Conservation (phyloP, 2,888 invertebrate species). For the Archips xylosteana region DNA sequence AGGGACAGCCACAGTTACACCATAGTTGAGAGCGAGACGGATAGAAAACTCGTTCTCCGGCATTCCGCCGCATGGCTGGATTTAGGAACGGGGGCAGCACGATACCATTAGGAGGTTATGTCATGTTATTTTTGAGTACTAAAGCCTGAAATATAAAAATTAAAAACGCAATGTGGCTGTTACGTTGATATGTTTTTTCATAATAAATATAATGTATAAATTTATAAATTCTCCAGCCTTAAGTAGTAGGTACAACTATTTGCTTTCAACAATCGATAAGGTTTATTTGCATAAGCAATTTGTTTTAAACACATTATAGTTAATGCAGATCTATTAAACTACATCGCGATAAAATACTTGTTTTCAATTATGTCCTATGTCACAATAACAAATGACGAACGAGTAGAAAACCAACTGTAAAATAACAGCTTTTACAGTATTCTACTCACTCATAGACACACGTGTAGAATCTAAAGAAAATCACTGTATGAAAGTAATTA, state of each 20-base stretch:
- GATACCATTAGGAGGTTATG: constrained; percentile 83
- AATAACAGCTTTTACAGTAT: background rate
- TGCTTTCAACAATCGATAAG: background rate
- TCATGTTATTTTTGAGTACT: constrained; percentile 79
- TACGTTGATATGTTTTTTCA: background rate
- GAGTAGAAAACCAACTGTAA: background rate
- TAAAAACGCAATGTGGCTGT: background rate
- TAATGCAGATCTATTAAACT: constrained; percentile 11
- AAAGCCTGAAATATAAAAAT: constrained; percentile 61
- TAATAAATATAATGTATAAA: background rate
- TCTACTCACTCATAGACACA: no score
- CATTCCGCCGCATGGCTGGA: constrained; percentile 84
- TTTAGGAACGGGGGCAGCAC: constrained; percentile 85
- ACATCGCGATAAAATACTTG: constrained; percentile 1
- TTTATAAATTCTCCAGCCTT: background rate
- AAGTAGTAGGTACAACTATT: background rate
- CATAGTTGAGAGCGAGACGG: constrained; percentile 77
- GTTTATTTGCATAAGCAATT: constrained; percentile 17
- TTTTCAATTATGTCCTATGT: constrained; percentile 9
- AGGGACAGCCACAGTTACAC: constrained; percentile 71
- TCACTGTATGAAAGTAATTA: no score
- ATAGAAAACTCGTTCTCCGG: constrained; percentile 82
- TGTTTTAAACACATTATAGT: constrained; percentile 7
- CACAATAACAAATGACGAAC: background rate
- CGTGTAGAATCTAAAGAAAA: no score